Evolutionary conservation across 2,888 invertebrate species (phyloP), one percentile per base, ranked within the genome.

Genomic region (Brachyptera risi): DNA sequence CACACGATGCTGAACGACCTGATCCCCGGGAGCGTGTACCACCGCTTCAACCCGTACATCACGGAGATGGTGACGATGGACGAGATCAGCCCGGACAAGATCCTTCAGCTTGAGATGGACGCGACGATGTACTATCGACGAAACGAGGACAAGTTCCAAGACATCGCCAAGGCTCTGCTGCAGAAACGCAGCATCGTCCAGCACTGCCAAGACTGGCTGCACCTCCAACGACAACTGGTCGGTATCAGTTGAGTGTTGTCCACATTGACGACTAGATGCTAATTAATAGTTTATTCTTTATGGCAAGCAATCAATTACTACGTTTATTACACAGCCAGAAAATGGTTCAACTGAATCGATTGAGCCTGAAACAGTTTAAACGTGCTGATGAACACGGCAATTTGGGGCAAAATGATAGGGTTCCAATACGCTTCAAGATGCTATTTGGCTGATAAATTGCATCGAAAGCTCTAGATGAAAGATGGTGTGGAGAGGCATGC

Each of bases 1-100:
- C 91, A 92, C 71, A 82, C 83, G 54, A 83, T 87, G 69, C 71
- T 92, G 66, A 85, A 85, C 71, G 92, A 92, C 74, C 76, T 91
- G 56, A 75, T 92, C 1, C 87, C 89, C 0, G 79, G 83, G 0
- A 80, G 85, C 40, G 79, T 81, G 35, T 94, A 95, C 75, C 94
- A 82, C 74, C 83, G 95, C 3, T 87, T 95, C 74, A 96, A 95
- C 77, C 95, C 95, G 0, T 92, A 92, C 68, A 77, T 95, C 60
- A 86, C 88, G 60, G 86, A 89, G 71, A 84, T 88, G 73, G 79
- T 90, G 60, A 80, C 83, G 13, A 86, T 96, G 82, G 89, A 90
- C 69, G 94, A 94, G 76, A 87, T 87, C 37, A 77, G 87, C 65
- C 83, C 87, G 0, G 83, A 83, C 23, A 88, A 88, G 72, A 76